Percentiles rank a stretch among this genome's conserved stretches.
phyloP scores from a whole-genome alignment of 2,797 vertebrate species.

The Capromys pilorides region DNA sequence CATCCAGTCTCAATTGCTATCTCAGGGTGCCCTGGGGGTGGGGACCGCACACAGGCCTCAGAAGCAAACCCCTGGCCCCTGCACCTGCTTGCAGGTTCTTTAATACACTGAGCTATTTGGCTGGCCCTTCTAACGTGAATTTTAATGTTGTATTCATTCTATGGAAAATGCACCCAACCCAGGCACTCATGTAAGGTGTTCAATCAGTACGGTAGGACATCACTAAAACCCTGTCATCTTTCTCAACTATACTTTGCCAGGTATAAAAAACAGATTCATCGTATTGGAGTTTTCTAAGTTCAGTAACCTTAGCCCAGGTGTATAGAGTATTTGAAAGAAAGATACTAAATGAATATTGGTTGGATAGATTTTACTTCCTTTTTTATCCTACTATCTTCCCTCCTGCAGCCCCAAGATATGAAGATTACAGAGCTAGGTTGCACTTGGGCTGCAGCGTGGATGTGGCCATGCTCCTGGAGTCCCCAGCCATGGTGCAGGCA shows the following conservation, averaged over 20 bases:
- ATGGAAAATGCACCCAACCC: background rate
- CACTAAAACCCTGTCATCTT: background rate
- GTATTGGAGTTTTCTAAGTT: background rate
- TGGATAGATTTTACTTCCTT: background rate
- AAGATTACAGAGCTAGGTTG: background rate
- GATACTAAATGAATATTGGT: background rate
- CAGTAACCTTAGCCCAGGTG: background rate
- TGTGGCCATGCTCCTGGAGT: background rate
- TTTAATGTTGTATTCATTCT: background rate
- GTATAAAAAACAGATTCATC: background rate
- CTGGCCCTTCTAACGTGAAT: background rate
- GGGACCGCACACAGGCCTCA: too few relatives aligned
- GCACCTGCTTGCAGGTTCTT: too few relatives aligned
- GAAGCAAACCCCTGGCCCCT: too few relatives aligned
- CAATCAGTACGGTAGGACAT: background rate
- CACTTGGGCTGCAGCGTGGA: background rate
- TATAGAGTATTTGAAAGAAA: background rate
- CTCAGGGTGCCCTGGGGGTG: too few relatives aligned
- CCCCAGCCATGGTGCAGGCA: background rate
- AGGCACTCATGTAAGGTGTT: background rate
- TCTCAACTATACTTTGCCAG: background rate
- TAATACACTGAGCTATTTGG: too few relatives aligned
- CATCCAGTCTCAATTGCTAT: too few relatives aligned
- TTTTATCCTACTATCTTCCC: background rate
- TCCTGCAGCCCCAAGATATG: background rate